These are phyloP conservation scores for Copidosoma aretas DNA, from an alignment of 2,888 invertebrate species.

Conservation along the genomic window DNA sequence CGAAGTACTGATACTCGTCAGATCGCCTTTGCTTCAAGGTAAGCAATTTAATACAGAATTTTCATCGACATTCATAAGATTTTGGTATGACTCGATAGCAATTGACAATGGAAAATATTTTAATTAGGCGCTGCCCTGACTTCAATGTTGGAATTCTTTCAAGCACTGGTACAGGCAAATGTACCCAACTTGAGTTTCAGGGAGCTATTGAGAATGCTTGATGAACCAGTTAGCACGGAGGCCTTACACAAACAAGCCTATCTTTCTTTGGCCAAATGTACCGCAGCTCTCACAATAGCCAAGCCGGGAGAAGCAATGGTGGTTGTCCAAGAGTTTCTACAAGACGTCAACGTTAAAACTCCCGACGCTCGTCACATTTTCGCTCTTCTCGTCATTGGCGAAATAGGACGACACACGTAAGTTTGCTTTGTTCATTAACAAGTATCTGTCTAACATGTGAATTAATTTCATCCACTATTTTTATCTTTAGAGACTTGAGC, in stretches of 20 bases:
- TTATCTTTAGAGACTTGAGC: constrained; percentile 74
- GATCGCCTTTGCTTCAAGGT: constrained; percentile 92
- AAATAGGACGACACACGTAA: constrained; percentile 93
- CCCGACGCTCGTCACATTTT: constrained; percentile 88
- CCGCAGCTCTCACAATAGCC: constrained; percentile 88
- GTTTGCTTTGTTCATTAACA: constrained; percentile 54
- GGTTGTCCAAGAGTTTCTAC: constrained; percentile 72
- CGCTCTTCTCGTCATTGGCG: constrained; percentile 92
- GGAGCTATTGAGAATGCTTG: constrained; percentile 78
- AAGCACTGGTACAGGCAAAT: constrained; percentile 85
- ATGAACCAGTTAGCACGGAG: constrained; percentile 69
- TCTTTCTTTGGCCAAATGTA: constrained; percentile 95
- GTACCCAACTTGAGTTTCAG: constrained; percentile 82
- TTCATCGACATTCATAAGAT: too few species aligned
- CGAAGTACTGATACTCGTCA: constrained; percentile 83
- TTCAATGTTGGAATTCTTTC: constrained; percentile 90
- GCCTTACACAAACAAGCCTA: constrained; percentile 78
- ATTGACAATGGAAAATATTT: not conserved
- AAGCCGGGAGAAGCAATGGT: constrained; percentile 75
- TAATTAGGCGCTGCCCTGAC: constrained; percentile 81
- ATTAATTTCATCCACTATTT: constrained; percentile 4
- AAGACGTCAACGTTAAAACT: constrained; percentile 74
- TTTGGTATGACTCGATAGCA: too few species aligned
- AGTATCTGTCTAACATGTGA: too few species aligned
- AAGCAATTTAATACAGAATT: not conserved